A percentile compares a stretch with the other conserved stretches of the same genome.
phyloP scores from a whole-genome alignment of 2,113 vertebrate genomes.

The Hystrix cristata region DNA sequence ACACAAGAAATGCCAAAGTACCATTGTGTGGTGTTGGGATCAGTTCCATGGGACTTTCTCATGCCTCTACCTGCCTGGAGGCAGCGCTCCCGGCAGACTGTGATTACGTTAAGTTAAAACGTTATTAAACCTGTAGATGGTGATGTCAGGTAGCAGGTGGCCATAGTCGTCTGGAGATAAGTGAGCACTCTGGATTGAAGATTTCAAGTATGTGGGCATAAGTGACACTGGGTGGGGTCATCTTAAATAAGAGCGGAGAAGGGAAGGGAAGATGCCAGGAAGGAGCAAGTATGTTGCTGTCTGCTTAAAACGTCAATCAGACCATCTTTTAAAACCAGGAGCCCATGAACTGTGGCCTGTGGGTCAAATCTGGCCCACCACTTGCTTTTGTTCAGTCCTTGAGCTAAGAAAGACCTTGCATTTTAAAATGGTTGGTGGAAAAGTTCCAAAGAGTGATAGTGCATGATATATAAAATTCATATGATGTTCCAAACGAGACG shows the following conservation, averaged over 20 bases:
- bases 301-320: slow-evolving; percentile 3
- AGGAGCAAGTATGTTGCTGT: neutral
- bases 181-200: neutral
- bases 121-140: neutral
- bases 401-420: neutral
- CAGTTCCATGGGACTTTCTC: neutral
- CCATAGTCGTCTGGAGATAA: neutral
- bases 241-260: neutral
- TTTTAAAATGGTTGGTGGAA: neutral
- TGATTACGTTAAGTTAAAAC: neutral
- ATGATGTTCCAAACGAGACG: neutral
- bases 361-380: neutral
- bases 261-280: neutral
- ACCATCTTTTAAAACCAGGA: neutral
- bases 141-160: neutral
- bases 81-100: neutral
- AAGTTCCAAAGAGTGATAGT: neutral
- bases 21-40: rapidly evolving
- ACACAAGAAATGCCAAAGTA: neutral
- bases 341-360: neutral
- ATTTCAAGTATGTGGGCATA: neutral
- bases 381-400: neutral
- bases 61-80: neutral
- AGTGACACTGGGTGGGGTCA: neutral
- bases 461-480: neutral